Evolutionary conservation across 2,888 invertebrate species (phyloP).

Genomic region (Xylota sylvarum): DNA sequence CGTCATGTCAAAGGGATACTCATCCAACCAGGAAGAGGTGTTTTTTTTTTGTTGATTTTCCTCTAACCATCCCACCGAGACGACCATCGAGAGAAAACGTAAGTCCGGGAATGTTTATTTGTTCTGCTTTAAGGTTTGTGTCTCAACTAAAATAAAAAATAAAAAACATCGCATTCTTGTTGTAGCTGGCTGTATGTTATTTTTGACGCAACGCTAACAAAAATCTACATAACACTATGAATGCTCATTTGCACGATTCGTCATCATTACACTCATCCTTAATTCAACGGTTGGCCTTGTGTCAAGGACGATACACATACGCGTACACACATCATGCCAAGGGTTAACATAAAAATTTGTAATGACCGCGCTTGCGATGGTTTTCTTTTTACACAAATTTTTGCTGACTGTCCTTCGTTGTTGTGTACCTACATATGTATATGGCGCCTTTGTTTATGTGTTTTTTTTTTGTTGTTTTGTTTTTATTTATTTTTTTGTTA

Average conservation of each 20-base stretch:
- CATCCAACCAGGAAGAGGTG: neutral
- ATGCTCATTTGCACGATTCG: conserved; percentile 39
- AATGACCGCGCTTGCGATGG: conserved; percentile 49
- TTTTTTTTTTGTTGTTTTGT: conserved; percentile 36
- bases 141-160: conserved; percentile 37
- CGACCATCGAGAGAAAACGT: conserved; percentile 20
- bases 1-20: conserved; percentile 24
- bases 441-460: conserved; percentile 35
- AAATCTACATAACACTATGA: conserved; percentile 15
- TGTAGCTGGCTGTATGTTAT: conserved; percentile 45
- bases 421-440: conserved; percentile 23
- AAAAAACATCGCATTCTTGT: conserved; percentile 3
- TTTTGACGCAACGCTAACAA: conserved; percentile 18
- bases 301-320: conserved; percentile 33
- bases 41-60: too few species aligned
- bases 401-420: conserved; percentile 31
- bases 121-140: conserved; percentile 58
- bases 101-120: conserved; percentile 48
- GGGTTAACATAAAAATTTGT: conserved; percentile 54
- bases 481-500: conserved; percentile 1
- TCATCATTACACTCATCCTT: conserved; percentile 28
- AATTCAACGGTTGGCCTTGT: neutral
- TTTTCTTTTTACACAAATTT: conserved; percentile 14
- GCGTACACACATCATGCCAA: conserved; percentile 22
- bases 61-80: neutral